Base-by-base conservation (phyloP, 1,140 invertebrate species). In the Ceratitis capitata region DNA sequence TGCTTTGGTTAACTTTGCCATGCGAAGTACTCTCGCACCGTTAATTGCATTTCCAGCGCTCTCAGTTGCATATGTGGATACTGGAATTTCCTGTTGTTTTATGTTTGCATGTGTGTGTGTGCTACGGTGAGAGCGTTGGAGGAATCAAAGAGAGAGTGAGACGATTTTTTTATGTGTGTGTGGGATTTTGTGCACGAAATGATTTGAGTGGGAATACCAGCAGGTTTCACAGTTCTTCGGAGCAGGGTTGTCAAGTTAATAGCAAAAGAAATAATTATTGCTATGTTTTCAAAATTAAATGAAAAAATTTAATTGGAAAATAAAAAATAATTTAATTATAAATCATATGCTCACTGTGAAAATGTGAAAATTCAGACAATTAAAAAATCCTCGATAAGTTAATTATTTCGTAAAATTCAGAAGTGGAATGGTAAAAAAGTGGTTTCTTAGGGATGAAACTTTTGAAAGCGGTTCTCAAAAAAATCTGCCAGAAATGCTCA, bases 1-100 rank as follows among this genome's bases (percentile, higher is more conserved):
- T 45, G 69, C n/a, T 78, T 78, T 61, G 56, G n/a, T n/a, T n/a
- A n/a, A n/a, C n/a, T n/a, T n/a, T 64, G 10, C 29, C 32, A 14
- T 29, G 58, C 58, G 7, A 3, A 3, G 51, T n/a, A 3, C 35
- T 5, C n/a, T 45, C 39, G 23, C 56, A 10, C 69, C n/a, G 69
- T 78, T 45, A 78, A 78, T 78, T 47, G 69, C 69, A 78, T 78
- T 78, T 78, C 69, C 69, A 78, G 69, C 69, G 23, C 39, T 35
- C 69, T 78, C 69, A 78, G 39, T 69, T 78, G 69, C 69, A 78
- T 78, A 7, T 78, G 69, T 78, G 69, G 69, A 45, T 19, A 12
- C 39, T 78, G 69, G 69, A 78, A 42, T n/a, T 23, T 78, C 9
- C 39, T 39, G 19, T 19, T 69, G 4, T 5, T 61, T 35, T 74